phyloP scores from a whole-genome alignment of 2,797 vertebrate species.

The Sebastes aleutianus region DNA sequence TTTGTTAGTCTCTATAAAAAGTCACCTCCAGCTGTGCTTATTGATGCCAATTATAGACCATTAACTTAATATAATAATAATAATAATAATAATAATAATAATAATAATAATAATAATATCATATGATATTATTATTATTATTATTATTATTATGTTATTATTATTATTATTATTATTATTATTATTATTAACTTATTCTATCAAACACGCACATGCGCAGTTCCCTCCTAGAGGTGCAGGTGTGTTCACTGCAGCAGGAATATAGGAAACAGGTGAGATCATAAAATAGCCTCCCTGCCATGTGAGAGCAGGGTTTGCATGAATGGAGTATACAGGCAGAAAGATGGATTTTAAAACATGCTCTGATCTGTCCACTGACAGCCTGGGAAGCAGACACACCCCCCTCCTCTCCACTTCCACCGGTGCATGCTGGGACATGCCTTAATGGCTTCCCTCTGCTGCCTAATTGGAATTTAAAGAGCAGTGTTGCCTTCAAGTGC shows the following conservation, averaged over 20 bases:
- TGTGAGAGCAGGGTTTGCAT: constrained; percentile 4
- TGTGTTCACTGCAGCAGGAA: background rate
- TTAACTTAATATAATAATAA: background rate
- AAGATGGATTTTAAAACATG: background rate
- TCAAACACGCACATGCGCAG: constrained; percentile 32
- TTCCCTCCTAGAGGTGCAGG: background rate
- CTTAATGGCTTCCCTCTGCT: background rate
- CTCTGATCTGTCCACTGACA: constrained; percentile 35
- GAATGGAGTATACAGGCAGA: constrained; percentile 16
- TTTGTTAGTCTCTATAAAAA: constrained; percentile 60
- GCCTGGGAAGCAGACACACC: constrained; percentile 39
- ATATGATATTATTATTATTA: too few relatives aligned
- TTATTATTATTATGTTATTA: too few relatives aligned
- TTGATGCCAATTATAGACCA: background rate
- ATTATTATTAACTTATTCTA: background rate
- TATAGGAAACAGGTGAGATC: constrained; percentile 35
- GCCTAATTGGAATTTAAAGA: constrained; percentile 33
- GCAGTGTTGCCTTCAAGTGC: constrained; percentile 1
- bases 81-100: too few relatives aligned
- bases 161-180: too few relatives aligned
- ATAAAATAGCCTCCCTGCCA: constrained; percentile 23
- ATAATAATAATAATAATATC: too few relatives aligned
- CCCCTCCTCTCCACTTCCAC: background rate
- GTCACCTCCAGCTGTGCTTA: constrained; percentile 1
- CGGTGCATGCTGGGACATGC: constrained; percentile 49